Percentiles rank a stretch among this genome's conserved stretches.
Evolutionary conservation across 2,888 invertebrate species (phyloP).

Genomic region (Dione juno): DNA sequence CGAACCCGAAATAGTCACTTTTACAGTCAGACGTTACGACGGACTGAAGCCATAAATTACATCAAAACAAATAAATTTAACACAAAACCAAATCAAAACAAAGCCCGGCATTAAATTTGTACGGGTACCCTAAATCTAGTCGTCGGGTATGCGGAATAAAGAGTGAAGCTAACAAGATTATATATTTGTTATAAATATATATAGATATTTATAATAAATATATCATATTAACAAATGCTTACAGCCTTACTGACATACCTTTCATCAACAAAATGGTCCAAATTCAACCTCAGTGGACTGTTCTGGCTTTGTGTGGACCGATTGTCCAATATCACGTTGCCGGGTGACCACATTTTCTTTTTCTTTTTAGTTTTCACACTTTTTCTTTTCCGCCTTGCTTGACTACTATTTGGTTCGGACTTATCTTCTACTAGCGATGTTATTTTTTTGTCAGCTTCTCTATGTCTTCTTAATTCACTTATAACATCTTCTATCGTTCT

Average conservation of each 20-base stretch:
- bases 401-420: slow-evolving; percentile 54
- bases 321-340: slow-evolving; percentile 73
- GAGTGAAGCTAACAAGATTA: too few species aligned
- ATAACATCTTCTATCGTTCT: slow-evolving; percentile 70
- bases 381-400: slow-evolving; percentile 60
- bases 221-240: too few species aligned
- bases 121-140: not conserved
- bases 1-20: too few species aligned
- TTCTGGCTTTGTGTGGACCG: slow-evolving; percentile 62
- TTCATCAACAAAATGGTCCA: slow-evolving; percentile 79
- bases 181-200: too few species aligned
- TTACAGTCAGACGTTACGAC: too few species aligned
- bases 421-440: slow-evolving; percentile 55
- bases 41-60: too few species aligned
- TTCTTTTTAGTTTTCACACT: slow-evolving; percentile 66
- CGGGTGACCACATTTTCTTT: slow-evolving; percentile 73
- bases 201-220: not conserved
- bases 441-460: slow-evolving; percentile 59
- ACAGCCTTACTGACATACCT: slow-evolving; percentile 57
- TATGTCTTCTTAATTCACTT: slow-evolving; percentile 65
- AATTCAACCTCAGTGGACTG: slow-evolving; percentile 69
- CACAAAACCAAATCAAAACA: not conserved
- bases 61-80: too few species aligned
- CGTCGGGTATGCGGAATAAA: not conserved
- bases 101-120: not conserved